These are phyloP conservation scores for Salvelinus namaycush DNA, from an alignment of 2,113 vertebrate genomes.

Conservation along the genomic window DNA sequence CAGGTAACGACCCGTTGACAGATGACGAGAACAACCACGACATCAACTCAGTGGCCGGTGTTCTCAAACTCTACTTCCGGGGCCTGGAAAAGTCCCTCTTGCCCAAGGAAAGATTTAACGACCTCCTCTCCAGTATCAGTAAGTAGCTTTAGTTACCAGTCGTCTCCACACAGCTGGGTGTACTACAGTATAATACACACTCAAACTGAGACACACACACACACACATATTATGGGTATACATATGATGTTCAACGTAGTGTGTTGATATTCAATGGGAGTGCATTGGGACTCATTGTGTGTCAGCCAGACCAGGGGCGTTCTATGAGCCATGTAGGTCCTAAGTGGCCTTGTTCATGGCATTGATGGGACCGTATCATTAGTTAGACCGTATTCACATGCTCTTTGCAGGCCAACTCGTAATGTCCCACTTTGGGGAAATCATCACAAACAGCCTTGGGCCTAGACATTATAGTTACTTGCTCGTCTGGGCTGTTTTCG, in stretches of 20 bases:
- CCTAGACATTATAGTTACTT: too few relatives aligned
- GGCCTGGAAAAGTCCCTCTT: constrained; percentile 97
- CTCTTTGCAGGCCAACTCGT: neutral
- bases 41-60: constrained; percentile 97
- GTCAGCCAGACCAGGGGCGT: neutral
- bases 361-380: neutral
- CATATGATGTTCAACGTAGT: neutral
- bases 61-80: constrained; percentile 97
- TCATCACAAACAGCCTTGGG: too few relatives aligned
- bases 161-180: too few relatives aligned
- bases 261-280: neutral
- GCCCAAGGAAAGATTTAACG: constrained; percentile 98
- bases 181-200: neutral
- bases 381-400: neutral
- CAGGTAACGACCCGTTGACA: constrained; percentile 95
- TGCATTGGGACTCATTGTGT: neutral
- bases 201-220: neutral
- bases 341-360: neutral
- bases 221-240: neutral
- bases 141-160: constrained; percentile 67
- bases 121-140: constrained; percentile 96
- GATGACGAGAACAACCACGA: constrained; percentile 97
- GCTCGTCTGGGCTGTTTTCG: neutral
- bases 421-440: too few relatives aligned
- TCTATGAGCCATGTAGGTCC: neutral